Percentiles rank a stretch among this genome's conserved stretches.
phyloP scores from a whole-genome alignment of 2,888 invertebrate genomes.

The Brachyopa scutellaris region DNA sequence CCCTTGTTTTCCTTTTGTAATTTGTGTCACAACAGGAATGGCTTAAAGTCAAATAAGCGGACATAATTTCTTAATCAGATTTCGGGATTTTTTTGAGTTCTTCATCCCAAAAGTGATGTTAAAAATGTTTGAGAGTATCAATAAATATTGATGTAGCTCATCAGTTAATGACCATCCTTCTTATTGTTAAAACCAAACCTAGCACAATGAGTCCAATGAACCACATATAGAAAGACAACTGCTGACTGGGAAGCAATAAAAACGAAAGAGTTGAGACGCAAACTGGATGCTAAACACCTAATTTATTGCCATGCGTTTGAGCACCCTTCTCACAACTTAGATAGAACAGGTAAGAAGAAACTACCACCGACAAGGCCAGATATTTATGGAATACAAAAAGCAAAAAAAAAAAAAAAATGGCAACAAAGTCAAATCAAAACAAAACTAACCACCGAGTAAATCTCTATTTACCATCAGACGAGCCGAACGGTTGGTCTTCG shows the following conservation, averaged over 20 bases:
- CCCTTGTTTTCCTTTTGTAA: no score
- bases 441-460: conserved; percentile 32
- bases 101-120: not conserved
- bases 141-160: conserved; percentile 14
- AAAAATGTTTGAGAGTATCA: not conserved
- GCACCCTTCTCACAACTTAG: conserved; percentile 7
- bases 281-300: conserved; percentile 58
- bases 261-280: conserved; percentile 59
- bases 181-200: conserved; percentile 18
- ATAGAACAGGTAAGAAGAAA: conserved; percentile 33
- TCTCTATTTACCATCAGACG: conserved; percentile 41
- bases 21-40: no score
- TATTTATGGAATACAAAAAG: conserved; percentile 39
- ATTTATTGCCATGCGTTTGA: conserved; percentile 56
- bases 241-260: conserved; percentile 17
- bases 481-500: no score
- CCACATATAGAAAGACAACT: not conserved
- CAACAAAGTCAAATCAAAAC: no score
- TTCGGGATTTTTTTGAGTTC: not conserved
- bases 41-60: conserved; percentile 12
- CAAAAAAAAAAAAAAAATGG: conserved; percentile 19
- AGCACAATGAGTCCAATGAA: conserved; percentile 45
- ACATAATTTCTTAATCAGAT: conserved; percentile 21
- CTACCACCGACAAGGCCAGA: conserved; percentile 27
- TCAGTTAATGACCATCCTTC: conserved; percentile 9